Percentiles rank a stretch among this genome's conserved stretches.
These are phyloP conservation scores for Scaptomyza polygonia DNA, from an alignment of 2,888 invertebrate species.

Conservation along the genomic window DNA sequence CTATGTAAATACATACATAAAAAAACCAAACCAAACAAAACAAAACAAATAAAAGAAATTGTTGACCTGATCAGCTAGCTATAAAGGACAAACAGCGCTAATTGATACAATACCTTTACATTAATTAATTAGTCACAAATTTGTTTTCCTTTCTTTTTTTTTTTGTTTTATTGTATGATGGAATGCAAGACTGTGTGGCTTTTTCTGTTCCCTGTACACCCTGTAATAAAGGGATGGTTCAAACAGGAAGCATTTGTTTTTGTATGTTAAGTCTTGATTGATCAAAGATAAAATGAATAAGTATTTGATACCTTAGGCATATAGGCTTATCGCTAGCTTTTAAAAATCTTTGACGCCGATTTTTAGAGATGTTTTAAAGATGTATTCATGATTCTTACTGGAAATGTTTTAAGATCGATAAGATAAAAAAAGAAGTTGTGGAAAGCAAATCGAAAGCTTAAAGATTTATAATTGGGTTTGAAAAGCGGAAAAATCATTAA, in stretches of 20 bases:
- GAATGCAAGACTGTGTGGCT: background rate
- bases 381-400: no score
- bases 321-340: background rate
- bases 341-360: no score
- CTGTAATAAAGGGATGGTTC: background rate
- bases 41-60: background rate
- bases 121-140: slow-evolving; percentile 21
- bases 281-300: background rate
- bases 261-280: background rate
- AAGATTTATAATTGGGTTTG: no score
- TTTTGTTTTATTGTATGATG: background rate
- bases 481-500: no score
- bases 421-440: no score
- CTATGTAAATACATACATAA: no score
- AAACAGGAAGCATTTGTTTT: background rate
- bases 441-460: no score
- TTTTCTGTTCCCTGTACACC: background rate
- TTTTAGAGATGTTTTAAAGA: no score
- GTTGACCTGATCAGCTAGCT: slow-evolving; percentile 25
- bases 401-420: no score
- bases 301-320: background rate
- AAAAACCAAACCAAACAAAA: background rate
- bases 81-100: slow-evolving; percentile 4
- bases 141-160: background rate
- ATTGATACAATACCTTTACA: background rate